Conservation (phyloP, 2,888 invertebrate species). For the Microctonus brassicae region DNA sequence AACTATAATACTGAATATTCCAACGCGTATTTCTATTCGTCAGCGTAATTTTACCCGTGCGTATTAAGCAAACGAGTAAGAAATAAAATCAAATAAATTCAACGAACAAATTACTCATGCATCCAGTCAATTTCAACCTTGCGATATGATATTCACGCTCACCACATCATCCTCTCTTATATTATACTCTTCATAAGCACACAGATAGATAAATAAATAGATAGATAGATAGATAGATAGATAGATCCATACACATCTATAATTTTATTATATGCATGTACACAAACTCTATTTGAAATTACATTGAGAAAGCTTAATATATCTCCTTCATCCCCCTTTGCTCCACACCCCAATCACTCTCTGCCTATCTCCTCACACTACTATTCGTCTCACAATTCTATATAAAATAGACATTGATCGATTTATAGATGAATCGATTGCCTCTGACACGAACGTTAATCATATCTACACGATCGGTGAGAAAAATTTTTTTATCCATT, state of each 20-base stretch:
- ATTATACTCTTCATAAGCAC: constrained; percentile 5
- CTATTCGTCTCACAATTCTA: background rate
- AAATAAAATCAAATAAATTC: constrained; percentile 5
- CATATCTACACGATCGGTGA: constrained; percentile 8
- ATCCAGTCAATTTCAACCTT: constrained; percentile 32
- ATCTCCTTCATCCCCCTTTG: background rate
- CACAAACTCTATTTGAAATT: constrained; percentile 15
- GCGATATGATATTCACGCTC: constrained; percentile 16
- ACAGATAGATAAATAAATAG: constrained; percentile 44
- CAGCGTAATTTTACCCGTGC: background rate
- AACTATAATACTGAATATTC: no score
- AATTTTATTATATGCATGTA: no score
- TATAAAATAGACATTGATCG: constrained; percentile 50
- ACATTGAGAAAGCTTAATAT: constrained; percentile 30
- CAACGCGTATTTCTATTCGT: background rate
- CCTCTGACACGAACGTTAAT: constrained; percentile 41
- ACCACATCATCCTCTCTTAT: background rate
- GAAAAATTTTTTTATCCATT: background rate
- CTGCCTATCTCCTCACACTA: background rate
- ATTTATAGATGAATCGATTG: constrained; percentile 47
- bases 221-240: no score
- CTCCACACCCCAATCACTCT: background rate
- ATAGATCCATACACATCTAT: no score
- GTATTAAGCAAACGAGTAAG: background rate
- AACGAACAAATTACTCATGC: constrained; percentile 34